Evolutionary conservation across 2,888 invertebrate species (phyloP).

Genomic region (Noctua comes): DNA sequence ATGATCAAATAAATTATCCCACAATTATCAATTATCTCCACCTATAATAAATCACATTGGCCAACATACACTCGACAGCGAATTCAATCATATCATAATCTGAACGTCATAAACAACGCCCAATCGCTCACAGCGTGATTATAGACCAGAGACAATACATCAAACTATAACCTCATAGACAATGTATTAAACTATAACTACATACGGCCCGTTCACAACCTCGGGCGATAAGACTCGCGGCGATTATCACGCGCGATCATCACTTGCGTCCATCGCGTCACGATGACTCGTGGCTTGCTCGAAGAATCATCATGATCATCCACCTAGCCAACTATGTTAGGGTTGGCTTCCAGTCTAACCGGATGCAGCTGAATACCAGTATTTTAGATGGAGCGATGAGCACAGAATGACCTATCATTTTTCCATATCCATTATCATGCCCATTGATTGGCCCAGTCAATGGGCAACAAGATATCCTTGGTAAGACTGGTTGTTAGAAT

Average conservation of each 20-base stretch:
- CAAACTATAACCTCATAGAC: slow-evolving; percentile 37
- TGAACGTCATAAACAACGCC: slow-evolving; percentile 38
- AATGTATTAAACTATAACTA: slow-evolving; percentile 33
- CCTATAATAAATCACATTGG: slow-evolving; percentile 30
- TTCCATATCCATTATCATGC: too few relatives aligned
- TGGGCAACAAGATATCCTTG: not conserved
- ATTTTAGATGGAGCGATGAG: not conserved
- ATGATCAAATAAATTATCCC: slow-evolving; percentile 15
- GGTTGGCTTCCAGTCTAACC: not conserved
- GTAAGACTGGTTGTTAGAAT: not conserved
- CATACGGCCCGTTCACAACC: not conserved
- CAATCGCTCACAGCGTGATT: slow-evolving; percentile 57
- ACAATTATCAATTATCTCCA: slow-evolving; percentile 39
- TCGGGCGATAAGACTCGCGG: not conserved
- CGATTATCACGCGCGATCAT: not conserved
- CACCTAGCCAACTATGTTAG: not conserved
- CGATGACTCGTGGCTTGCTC: not conserved
- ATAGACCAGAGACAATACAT: slow-evolving; percentile 44
- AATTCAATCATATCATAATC: slow-evolving; percentile 47
- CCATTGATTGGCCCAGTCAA: too few relatives aligned
- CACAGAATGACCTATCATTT: too few relatives aligned
- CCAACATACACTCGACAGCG: slow-evolving; percentile 1
- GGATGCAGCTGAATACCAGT: not conserved
- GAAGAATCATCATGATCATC: not conserved
- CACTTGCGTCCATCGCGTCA: not conserved